Base-by-base conservation (phyloP, 2,113 vertebrate species). In the Rhea americana region DNA sequence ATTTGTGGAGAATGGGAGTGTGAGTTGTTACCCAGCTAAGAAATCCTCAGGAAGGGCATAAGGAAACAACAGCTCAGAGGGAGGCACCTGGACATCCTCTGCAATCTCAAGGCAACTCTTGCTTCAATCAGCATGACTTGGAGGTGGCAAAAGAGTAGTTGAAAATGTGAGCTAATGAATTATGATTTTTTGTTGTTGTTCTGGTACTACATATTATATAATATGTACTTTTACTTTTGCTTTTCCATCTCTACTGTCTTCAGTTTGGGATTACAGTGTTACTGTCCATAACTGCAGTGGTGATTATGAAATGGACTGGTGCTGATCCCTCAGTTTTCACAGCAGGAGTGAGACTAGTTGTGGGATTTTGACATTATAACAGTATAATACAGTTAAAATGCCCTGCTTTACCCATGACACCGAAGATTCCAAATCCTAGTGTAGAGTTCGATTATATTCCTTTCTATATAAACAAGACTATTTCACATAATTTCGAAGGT, bases 11-110 rank as follows among this genome's bases (percentile, higher is more conserved):
- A 88, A 83, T 19, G 21, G 11, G 79, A 73, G 24, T 55, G 47
- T 35, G 66, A 20, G 45, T 1, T 62, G 16, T 2, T 32, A 28
- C 41, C n/a, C 61, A n/a, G 56, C 20, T 28, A 56, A 0, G 0
- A 79, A 73, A 67, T 37, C n/a, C 7, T 8, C 28, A 50, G 24
- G 21, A 61, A 74, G 17, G 37, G 9, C 16, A 21, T 53, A 84
- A 62, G 20, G 11, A 32, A 53, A 47, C 7, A 18, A n/a, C 5
- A n/a, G 39, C n/a, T 56, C 4, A 2, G 21, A 63, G 26, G 41
- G 21, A 39, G 7, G 5, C 4, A 51, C 24, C 5, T 75, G 8
- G 13, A 7, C 6, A 56, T 63, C 30, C 30, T 62, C 35, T 43
- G 48, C 8, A 63, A 63, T 75, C 47, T 21, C 45, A 70, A 37